Evolutionary conservation across 2,888 invertebrate species (phyloP), one percentile per base, ranked within the genome.

Genomic region (Drosophila anomelani): DNA sequence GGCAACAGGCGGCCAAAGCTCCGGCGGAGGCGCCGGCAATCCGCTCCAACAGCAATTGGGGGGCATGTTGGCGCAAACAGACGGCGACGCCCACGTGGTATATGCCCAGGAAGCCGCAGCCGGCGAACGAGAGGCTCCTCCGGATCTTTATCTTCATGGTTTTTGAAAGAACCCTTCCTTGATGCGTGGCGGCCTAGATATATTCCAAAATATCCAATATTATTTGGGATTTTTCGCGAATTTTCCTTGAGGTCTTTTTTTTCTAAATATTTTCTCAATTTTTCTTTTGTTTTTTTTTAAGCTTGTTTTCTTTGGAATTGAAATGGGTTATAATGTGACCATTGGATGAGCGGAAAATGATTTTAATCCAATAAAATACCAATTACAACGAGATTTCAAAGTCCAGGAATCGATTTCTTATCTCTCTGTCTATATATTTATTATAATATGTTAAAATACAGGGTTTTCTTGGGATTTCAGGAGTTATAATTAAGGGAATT

Each of bases 61-160:
- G 98, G 8, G 98, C 98, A 93, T 98, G 98, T 93, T 98, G 97
- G 91, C 97, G 96, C 91, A 99, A 96, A 93, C 99, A 99, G 80
- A 97, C 97, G 12, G 98, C 98, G 64, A 99, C 99, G 79, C 99
- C 99, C 80, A 99, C 97, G 93, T 99, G 99, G 93, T 99, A 99
- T 90, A 99, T 98, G 88, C 99, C 99, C 88, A 99, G 94, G 93
- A 99, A 99, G 80, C 99, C 99, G 93, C 99, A 99, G 81, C 99
- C 99, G 92, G 99, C 98, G 92, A 99, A 99, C 78, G 99, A 99
- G 90, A 99, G 94, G 95, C 97, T 97, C 96, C 97, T 95, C n/a
- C 67, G 34, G 5, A 39, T 66, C 26, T 56, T 20, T 0, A 67
- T 47, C 20, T 29, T 36, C 43, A 43, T 46, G 4, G 15, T 15